These are phyloP conservation scores for Nomada lathburiana DNA, from an alignment of 2,888 invertebrate species.

Conservation along the genomic window DNA sequence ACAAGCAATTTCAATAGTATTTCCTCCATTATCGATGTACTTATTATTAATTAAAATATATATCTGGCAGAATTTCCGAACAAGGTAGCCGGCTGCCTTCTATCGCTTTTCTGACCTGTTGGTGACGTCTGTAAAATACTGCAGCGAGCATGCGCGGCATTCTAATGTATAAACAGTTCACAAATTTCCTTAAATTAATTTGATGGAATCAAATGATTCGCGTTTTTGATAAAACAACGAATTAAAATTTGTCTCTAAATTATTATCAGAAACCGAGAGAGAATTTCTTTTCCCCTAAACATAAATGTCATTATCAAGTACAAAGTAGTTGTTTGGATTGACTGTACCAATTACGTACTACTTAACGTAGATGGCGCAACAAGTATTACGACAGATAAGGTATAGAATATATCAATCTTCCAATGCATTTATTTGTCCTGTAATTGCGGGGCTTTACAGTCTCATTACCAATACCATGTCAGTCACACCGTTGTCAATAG, in stretches of 20 bases:
- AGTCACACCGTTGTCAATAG: no score
- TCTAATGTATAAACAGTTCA: background rate
- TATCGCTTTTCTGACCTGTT: constrained; percentile 56
- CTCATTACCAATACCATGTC: no score
- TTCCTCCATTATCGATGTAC: constrained; percentile 85
- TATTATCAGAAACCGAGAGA: no score
- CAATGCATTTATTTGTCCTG: no score
- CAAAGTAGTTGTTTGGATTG: background rate
- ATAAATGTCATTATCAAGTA: background rate
- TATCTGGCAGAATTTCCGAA: constrained; percentile 31
- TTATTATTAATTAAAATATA: constrained; percentile 46
- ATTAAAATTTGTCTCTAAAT: no score
- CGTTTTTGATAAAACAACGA: background rate
- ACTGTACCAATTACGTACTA: constrained; percentile 18
- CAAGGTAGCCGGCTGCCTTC: constrained; percentile 51
- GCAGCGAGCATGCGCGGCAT: constrained; percentile 29
- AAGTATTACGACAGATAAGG: background rate
- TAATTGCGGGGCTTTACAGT: no score
- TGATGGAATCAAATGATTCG: background rate
- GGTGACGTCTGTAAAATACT: constrained; percentile 46
- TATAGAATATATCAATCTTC: no score
- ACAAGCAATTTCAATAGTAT: constrained; percentile 87
- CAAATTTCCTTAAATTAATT: background rate
- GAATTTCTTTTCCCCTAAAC: background rate
- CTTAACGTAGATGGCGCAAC: constrained; percentile 18